A percentile compares a stretch with the other conserved stretches of the same genome.
These are phyloP conservation scores for Muricea muricata DNA, from an alignment of 92 coral and sea anemone species.

Conservation along the genomic window DNA sequence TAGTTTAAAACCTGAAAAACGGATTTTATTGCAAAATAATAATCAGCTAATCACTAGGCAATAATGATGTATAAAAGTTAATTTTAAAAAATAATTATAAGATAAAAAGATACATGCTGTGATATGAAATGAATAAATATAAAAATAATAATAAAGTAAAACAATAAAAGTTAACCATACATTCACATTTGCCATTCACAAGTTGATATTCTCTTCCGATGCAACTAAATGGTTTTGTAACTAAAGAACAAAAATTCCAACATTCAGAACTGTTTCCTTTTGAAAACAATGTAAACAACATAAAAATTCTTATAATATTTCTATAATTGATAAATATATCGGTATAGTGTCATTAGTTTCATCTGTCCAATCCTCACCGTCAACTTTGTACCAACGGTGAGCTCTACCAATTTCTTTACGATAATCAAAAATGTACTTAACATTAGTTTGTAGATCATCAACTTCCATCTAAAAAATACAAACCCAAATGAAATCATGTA, in stretches of 20 bases:
- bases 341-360: neutral
- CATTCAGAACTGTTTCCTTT: neutral
- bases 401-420: conserved; percentile 8
- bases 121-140: too few relatives aligned
- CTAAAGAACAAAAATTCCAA: neutral
- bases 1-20: too few relatives aligned
- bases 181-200: neutral
- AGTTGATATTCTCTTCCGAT: neutral
- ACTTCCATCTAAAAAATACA: neutral
- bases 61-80: too few relatives aligned
- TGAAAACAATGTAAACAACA: too few relatives aligned
- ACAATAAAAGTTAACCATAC: neutral
- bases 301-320: too few relatives aligned
- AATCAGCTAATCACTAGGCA: too few relatives aligned
- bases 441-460: conserved; percentile 11
- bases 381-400: conserved; percentile 1
- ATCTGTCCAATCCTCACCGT: neutral
- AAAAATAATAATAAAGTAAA: neutral
- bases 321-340: neutral
- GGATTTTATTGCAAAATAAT: too few relatives aligned
- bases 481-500: too few relatives aligned
- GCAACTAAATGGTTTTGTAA: neutral
- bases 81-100: too few relatives aligned
- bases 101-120: too few relatives aligned
- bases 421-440: conserved; percentile 9